phyloP scores from a whole-genome alignment of 35 echinoderm and acorn worm species.

The Antedon bifida region DNA sequence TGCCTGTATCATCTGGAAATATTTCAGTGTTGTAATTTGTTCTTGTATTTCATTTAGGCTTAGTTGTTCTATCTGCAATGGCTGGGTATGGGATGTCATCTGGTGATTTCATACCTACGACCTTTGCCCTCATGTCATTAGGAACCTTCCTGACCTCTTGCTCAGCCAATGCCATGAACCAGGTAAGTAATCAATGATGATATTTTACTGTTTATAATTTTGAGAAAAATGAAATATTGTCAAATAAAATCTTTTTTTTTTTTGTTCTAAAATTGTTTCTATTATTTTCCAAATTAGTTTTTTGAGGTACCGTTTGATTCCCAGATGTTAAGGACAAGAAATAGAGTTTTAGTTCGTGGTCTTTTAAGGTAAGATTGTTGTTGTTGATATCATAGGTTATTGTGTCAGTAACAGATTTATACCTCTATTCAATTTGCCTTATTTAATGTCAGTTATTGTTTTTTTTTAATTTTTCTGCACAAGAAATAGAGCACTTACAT shows the following conservation, averaged over 20 bases:
- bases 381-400: too few species aligned
- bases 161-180: slow-evolving; percentile 88
- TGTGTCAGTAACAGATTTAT: too few species aligned
- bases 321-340: slow-evolving; percentile 94
- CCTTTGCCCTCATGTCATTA: slow-evolving; percentile 60
- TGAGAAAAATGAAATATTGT: too few species aligned
- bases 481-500: too few species aligned
- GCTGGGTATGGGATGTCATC: slow-evolving; percentile 95
- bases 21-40: too few species aligned
- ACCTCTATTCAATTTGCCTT: too few species aligned
- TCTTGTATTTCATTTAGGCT: slow-evolving; percentile 21
- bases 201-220: background rate
- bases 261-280: too few species aligned
- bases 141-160: slow-evolving; percentile 80
- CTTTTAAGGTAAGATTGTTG: slow-evolving; percentile 54
- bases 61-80: slow-evolving; percentile 83
- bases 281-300: slow-evolving; percentile 32
- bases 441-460: too few species aligned
- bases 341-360: slow-evolving; percentile 68
- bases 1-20: too few species aligned
- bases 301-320: slow-evolving; percentile 97
- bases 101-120: slow-evolving; percentile 54
- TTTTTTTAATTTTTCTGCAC: too few species aligned
- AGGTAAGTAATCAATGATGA: slow-evolving; percentile 36
- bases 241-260: too few species aligned